Evolutionary conservation across 2,113 vertebrate genomes (phyloP), one percentile per base, ranked within the genome.

Genomic region (Murina feae): DNA sequence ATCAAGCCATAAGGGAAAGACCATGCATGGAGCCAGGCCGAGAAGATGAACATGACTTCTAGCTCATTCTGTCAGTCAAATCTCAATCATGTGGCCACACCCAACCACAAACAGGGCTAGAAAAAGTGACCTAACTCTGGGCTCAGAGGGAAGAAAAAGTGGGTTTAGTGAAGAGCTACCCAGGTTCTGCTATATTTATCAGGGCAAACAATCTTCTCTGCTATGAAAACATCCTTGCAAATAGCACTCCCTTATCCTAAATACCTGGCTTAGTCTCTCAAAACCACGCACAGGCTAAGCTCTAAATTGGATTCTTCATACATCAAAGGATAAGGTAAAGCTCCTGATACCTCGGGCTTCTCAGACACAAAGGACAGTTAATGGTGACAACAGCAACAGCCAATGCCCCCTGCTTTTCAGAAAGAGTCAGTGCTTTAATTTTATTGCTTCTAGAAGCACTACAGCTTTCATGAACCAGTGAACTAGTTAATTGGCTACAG

Each of bases 401-500:
- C 44, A 83, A 4, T 72, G 83, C 37, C 75, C 44, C 20, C 87
- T 63, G 35, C 49, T 69, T 69, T 88, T 95, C 23, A 25, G 37
- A 89, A 75, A 72, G 53, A 90, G 39, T 2, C 17, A 20, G 21
- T 5, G 30, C 32, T 89, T 93, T 86, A 60, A 91, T 68, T 91
- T 75, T 37, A 72, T 37, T 76, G 71, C 78, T 55, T 90, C 85
- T 65, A 95, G 89, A 95, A 97, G 79, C 42, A 85, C 60, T 75
- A 35, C 17, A 80, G 21, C 4, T 53, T 63, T 91, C 86, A 91
- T 39, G 80, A 97, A 85, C 94, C 95, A 96, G 86, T 81, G 95
- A 97, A 96, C 51, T 86, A 94, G 84, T 60, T 96, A 93, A 97
- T 86, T 93, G 91, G 37, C 71, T 95, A 89, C 95, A 83, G 39